Base-by-base conservation (phyloP, 2,797 vertebrate species). In the Pelodytes ibericus region DNA sequence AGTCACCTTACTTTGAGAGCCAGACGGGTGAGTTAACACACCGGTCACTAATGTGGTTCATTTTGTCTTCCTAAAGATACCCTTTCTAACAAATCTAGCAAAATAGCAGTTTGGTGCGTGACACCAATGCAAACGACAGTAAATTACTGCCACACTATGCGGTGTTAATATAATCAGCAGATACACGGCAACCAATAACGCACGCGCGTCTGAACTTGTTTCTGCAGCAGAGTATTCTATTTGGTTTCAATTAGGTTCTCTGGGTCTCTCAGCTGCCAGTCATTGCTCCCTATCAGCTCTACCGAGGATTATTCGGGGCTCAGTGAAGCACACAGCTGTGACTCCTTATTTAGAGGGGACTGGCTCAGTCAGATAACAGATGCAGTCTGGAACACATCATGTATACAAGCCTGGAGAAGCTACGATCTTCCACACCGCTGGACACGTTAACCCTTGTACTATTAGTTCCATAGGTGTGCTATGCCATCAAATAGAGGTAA, bases 281-380 rank as follows among this genome's bases (percentile, higher is more conserved):
- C 60, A 67, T 36, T 67, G 74, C 59, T 71, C 60, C 61, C 63
- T 56, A 73, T 71, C 39, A 72, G 70, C 61, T 59, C 62, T 49
- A 44, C 31, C 2, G 31, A 59, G 63, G 62, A 79, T 72, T 79
- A 79, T 73, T 68, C 44, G 64, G 70, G 63, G 63, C 1, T 59
- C 44, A 76, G 10, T 53, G 75, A 73, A 73, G 70, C 76, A 68
- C 70, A 65, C 70, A 79, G 70, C 76, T 72, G 76, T 73, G 76
- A 68, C 70, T 79, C 56, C 53, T 30, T 51, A 65, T 78, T 78
- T 78, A 78, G 69, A 72, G 57, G 53, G 56, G 76, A 67, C 39
- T 78, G 69, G 62, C 62, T 66, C 53, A 72, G 69, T 77, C 53
- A 66, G 68, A 66, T 77, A 78, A 72, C 63, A 72, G 56, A 79